Evolutionary conservation across 2,113 vertebrate genomes (phyloP).

Genomic region (Chlamydotis undulata): DNA sequence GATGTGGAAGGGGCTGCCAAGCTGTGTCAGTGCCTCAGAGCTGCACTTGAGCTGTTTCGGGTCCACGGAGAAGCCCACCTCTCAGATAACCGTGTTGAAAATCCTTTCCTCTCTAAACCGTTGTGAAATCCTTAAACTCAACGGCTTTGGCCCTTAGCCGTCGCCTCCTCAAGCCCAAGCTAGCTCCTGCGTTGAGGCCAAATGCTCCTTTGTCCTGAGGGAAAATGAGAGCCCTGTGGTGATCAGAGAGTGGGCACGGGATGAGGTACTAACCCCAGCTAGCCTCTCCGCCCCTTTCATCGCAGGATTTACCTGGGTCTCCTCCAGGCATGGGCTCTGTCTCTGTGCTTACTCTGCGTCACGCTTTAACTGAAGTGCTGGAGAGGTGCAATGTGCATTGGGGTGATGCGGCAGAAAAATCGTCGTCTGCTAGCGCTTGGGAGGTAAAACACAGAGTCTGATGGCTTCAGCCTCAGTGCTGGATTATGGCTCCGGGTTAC

Average conservation of each 20-base stretch:
- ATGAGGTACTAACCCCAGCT: too few relatives aligned
- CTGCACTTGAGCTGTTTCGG: not conserved
- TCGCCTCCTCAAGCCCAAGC: not conserved
- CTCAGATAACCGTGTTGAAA: not conserved
- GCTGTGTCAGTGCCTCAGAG: not conserved
- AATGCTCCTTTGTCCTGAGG: not conserved
- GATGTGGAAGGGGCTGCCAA: not conserved
- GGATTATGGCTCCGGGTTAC: not conserved
- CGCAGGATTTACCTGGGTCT: not conserved
- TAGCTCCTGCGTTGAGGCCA: not conserved
- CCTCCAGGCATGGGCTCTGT: fast-evolving
- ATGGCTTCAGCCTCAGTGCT: not conserved
- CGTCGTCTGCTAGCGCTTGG: not conserved
- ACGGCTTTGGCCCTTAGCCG: not conserved
- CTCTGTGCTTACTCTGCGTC: not conserved
- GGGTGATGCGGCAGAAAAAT: not conserved
- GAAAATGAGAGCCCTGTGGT: not conserved
- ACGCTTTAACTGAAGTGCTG: fast-evolving
- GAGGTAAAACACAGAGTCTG: not conserved
- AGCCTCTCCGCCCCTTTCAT: not conserved
- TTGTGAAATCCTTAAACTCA: not conserved
- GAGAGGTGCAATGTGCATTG: not conserved
- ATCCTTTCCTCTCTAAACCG: not conserved
- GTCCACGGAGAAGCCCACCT: not conserved
- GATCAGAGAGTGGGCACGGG: not conserved